phyloP scores from a whole-genome alignment of 2,888 invertebrate species.

The Microplitis manilae region DNA sequence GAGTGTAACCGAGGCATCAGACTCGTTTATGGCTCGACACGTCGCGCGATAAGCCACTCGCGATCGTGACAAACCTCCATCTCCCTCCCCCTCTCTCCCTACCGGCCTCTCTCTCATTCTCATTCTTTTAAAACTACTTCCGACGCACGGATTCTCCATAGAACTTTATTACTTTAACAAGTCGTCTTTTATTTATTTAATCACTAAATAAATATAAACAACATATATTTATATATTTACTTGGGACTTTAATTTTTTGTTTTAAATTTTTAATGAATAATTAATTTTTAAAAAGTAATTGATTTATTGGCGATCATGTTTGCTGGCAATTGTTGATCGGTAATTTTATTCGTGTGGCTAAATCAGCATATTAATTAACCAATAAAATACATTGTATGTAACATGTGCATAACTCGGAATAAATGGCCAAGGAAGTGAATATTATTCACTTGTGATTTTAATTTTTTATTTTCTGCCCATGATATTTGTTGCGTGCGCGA shows the following conservation, averaged over 20 bases:
- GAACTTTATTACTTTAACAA: background rate
- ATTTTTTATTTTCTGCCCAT: background rate
- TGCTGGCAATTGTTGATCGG: background rate
- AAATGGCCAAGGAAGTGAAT: background rate
- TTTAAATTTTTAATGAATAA: too few species aligned
- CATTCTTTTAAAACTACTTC: background rate
- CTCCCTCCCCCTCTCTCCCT: background rate
- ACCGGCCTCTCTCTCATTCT: background rate
- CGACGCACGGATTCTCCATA: background rate
- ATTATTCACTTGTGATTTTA: background rate
- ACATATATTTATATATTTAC: background rate
- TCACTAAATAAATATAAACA: background rate
- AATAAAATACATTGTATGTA: background rate
- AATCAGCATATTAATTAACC: background rate
- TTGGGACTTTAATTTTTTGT: too few species aligned
- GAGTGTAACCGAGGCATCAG: constrained; percentile 11
- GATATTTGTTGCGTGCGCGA: background rate
- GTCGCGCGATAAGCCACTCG: constrained; percentile 13
- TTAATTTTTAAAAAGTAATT: background rate
- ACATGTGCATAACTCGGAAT: background rate
- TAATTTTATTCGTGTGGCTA: background rate
- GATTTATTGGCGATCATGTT: background rate
- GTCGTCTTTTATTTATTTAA: background rate
- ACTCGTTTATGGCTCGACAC: constrained; percentile 21
- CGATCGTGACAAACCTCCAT: constrained; percentile 12